Base-by-base conservation (phyloP, 2,113 vertebrate species). In the Callopanchax toddi region DNA sequence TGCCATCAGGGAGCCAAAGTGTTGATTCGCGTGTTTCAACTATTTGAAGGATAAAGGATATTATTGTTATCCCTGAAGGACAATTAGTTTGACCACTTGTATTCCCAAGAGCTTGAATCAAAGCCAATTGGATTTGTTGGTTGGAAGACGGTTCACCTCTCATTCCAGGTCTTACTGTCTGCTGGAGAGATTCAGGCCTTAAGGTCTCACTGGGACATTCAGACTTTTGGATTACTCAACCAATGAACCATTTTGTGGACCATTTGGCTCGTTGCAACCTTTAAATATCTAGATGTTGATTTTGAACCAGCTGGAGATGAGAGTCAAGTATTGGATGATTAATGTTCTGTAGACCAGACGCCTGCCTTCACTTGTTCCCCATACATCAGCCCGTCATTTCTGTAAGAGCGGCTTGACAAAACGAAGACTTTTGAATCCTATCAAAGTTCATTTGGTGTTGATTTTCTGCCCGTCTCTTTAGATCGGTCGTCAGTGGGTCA, bases 41-140 rank as follows among this genome's bases (percentile, higher is more conserved):
- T 22, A 12, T 34, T 34, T 46, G 29, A 34, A 23, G 44, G 42
- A 45, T 59, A 45, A 54, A 59, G 17, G n/a, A 18, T 48, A 25
- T 77, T 36, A n/a, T 34, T 26, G 40, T 59, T 45, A 59, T 45
- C 56, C 25, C 25, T 46, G 12, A 32, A 29, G 26, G 42, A 5
- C 26, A 46, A 34, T 32, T 45, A 21, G 42, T 21, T 59, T 59
- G 10, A 59, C 13, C 2, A n/a, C 42, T 9, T 16, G n/a, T 53
- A 11, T 32, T 20, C 50, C n/a, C 18, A 21, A 12, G 32, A 1
- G n/a, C 11, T 20, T 20, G 18, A 13, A 36, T 20, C 20, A 16
- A 53, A 12, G 29, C 29, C 52, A 39, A 37, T 39, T 39, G 13
- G 52, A 55, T 55, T 55, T 53, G 25, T 11, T 34, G 49, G 26